Conservation (phyloP, 2,888 invertebrate species). For the Bembecia ichneumoniformis region DNA sequence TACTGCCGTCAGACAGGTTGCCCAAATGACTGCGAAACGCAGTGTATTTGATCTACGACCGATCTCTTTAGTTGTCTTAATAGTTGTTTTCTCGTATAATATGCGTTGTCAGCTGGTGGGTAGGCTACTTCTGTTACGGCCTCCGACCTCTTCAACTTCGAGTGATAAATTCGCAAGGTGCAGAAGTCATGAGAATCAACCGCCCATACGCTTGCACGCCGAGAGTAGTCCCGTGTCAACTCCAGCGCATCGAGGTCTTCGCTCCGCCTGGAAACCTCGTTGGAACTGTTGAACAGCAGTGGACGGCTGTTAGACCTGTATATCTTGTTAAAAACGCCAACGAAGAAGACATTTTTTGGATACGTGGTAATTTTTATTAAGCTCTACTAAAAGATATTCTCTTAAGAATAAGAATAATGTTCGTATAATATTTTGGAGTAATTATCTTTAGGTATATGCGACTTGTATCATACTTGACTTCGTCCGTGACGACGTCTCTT, state of each 20-base stretch:
- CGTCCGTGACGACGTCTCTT: no score
- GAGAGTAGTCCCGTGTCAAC: conserved; percentile 87
- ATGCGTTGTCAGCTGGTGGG: conserved; percentile 42
- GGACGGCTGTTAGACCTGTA: conserved; percentile 78
- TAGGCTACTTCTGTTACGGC: conserved; percentile 53
- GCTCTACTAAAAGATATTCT: neutral
- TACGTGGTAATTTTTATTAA: conserved; percentile 71
- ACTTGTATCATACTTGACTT: no score
- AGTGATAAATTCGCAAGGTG: conserved; percentile 32
- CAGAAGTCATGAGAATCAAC: conserved; percentile 81
- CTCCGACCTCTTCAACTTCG: conserved; percentile 46
- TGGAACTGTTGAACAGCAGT: conserved; percentile 81
- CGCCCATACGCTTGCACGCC: conserved; percentile 84
- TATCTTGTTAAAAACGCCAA: conserved; percentile 79
- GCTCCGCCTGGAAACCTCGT: conserved; percentile 77
- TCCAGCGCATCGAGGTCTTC: conserved; percentile 79
- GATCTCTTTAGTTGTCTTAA: no score
- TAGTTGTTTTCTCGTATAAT: no score
- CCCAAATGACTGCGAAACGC: no score
- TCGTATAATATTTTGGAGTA: no score
- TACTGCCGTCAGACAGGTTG: no score
- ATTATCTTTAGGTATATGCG: no score
- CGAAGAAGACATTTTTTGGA: conserved; percentile 79
- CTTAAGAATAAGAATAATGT: no score
- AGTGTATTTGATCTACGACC: no score